A percentile compares a stretch with the other conserved stretches of the same genome.
Evolutionary conservation across 35 echinoderm and acorn worm species (phyloP).

Genomic region (Ophioderma brevispina): DNA sequence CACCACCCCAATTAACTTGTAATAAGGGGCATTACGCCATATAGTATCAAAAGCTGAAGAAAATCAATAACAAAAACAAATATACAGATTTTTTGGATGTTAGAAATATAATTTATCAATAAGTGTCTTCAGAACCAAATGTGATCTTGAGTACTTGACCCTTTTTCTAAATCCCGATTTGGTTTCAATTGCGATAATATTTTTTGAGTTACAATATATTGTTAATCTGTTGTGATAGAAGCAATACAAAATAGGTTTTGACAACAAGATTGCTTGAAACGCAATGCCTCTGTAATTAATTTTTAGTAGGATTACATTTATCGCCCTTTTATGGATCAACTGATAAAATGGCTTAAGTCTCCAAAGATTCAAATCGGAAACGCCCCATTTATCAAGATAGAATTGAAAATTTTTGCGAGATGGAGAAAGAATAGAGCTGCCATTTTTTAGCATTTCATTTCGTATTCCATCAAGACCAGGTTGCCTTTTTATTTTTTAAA

Average conservation of each 20-base stretch:
- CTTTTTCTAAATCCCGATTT: not conserved
- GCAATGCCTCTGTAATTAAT: too few species aligned
- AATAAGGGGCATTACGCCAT: not conserved
- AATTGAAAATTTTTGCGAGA: not conserved
- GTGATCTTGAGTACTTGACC: not conserved
- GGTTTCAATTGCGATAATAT: not conserved
- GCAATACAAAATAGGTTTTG: not conserved
- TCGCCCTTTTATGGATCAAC: not conserved
- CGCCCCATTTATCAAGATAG: not conserved
- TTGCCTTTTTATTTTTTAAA: not conserved
- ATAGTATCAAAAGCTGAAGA: not conserved
- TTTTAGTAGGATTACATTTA: not conserved
- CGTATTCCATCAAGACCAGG: not conserved
- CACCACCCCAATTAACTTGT: not conserved
- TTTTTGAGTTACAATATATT: not conserved
- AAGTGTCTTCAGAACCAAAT: not conserved
- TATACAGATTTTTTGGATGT: not conserved
- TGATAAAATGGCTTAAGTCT: not conserved
- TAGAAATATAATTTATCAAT: not conserved
- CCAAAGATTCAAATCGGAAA: not conserved
- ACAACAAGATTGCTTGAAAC: not conserved
- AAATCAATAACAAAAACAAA: not conserved
- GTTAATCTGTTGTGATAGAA: slow-evolving; percentile 4
- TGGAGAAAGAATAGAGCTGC: not conserved
- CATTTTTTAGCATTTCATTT: not conserved